Base-by-base conservation (phyloP, 2,797 vertebrate genomes). In the Enoplosus armatus region DNA sequence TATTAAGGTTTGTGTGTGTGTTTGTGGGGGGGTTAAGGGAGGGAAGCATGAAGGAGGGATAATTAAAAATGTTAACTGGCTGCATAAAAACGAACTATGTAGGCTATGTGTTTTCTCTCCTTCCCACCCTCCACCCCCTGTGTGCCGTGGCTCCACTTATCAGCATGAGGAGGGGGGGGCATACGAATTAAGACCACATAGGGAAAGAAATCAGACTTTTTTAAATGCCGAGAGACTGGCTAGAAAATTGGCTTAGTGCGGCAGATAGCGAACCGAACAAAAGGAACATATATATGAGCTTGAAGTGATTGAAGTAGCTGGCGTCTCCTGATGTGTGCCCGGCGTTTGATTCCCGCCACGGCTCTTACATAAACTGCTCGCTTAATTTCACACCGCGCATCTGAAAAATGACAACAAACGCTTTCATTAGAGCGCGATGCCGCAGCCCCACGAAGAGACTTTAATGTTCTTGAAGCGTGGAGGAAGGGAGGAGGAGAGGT, bases 181-280 rank as follows among this genome's bases (percentile, higher is more conserved):
- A 71, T 94, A 89, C 53, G 85, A 94, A 93, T 91, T 93, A 93
- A 97, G 94, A 95, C 95, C 94, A 96, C 94, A 94, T 94, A 96
- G 90, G 93, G 95, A 95, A 96, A 90, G 93, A 95, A 96, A 91
- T 94, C 93, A 91, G 92, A 96, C 92, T 92, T 91, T 95, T 96
- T 95, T 94, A 96, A 97, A 95, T 92, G 94, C 93, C 89, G 94
- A 92, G 90, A 95, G 96, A 96, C 95, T 96, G 96, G 96, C 96
- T 96, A 97, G 96, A 97, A 98, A 98, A 98, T 98, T 97, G 97
- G 96, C 96, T 98, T 98, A 98, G 94, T 85, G 93, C 90, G 48
- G 93, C 92, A 96, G 96, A 96, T 96, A 93, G 95, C 95, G 81
- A 94, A 89, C 86, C 92, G 95, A 96, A 97, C 94, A 97, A 97